phyloP scores from a whole-genome alignment of 2,113 vertebrate species.

The Oryzias melastigma region DNA sequence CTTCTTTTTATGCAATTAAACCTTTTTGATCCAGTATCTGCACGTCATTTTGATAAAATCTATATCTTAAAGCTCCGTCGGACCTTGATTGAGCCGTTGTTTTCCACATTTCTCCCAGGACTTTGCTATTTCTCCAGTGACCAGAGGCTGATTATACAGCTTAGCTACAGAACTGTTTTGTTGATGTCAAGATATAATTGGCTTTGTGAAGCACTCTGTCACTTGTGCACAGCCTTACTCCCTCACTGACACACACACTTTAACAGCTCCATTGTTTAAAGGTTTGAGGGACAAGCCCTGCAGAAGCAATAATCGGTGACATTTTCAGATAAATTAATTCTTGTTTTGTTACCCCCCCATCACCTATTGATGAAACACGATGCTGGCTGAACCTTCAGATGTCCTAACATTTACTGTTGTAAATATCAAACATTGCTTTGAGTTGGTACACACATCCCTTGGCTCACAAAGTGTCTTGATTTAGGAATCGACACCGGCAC shows the following conservation, averaged over 20 bases:
- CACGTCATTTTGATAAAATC: too few relatives aligned
- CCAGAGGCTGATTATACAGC: slow-evolving; percentile 13
- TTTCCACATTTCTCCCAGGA: not conserved
- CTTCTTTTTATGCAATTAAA: too few relatives aligned
- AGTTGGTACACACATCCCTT: too few relatives aligned
- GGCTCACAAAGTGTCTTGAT: not conserved
- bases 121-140: slow-evolving; percentile 15
- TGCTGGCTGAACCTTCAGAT: slow-evolving; percentile 16
- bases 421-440: slow-evolving; percentile 1
- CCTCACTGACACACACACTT: not conserved
- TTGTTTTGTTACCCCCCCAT: slow-evolving; percentile 21
- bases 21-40: too few relatives aligned
- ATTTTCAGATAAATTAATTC: slow-evolving; percentile 44
- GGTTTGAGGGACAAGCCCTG: slow-evolving; percentile 21
- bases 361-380: slow-evolving; percentile 28
- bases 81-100: not conserved
- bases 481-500: too few relatives aligned
- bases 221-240: slow-evolving; percentile 11
- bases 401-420: slow-evolving; percentile 21
- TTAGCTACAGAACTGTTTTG: slow-evolving; percentile 29
- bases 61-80: too few relatives aligned
- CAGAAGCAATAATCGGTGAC: slow-evolving; percentile 46
- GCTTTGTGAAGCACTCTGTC: slow-evolving; percentile 39
- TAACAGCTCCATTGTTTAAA: slow-evolving; percentile 22
- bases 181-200: slow-evolving; percentile 50